Evolutionary conservation across 2,888 invertebrate genomes (phyloP), one percentile per base, ranked within the genome.

Genomic region (Dynastes grantii): DNA sequence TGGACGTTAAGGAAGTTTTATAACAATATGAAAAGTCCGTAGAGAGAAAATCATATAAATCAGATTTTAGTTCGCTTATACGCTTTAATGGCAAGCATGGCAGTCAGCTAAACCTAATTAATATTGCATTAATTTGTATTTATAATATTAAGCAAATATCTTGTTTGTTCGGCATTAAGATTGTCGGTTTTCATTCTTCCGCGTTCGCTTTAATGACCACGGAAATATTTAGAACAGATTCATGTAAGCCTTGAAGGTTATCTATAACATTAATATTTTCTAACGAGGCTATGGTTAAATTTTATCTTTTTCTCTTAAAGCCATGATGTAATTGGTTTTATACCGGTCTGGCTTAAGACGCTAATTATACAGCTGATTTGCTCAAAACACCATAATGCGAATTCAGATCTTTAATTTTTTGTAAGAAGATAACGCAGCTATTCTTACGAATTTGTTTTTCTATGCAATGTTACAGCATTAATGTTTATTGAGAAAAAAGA

Each of bases 121-220:
- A 63, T 27, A 13, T 32, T 63, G 63, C 55, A 55, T 63, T 63
- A 29, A 63, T 63, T 63, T 63, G 32, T 32, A 63, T 63, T 13
- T 63, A 63, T 63, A 32, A 32, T 32, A 29, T 63, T 29, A 29
- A 63, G 63, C 8, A 22, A 22, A 22, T 55, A 55, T 55, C 55
- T n/a, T 55, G 55, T 55, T 22, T 55, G 22, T 55, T 55, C 22
- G 22, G n/a, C 22, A 55, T 55, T 55, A 63, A 63, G 29, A 32
- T 13, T 29, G 4, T 29, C 13, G 32, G n/a, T n/a, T 13, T 29
- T 29, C 63, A 63, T 63, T 63, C 63, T 63, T 63, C 63, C 29
- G 63, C 63, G 29, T 63, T 29, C 27, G 63, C 22, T 22, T 22
- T 55, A 55, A 55, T 8, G 22, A 55, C 22, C n/a, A 22, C n/a